Conservation (phyloP, 2,888 invertebrate genomes). For the Limnephilus auricula region DNA sequence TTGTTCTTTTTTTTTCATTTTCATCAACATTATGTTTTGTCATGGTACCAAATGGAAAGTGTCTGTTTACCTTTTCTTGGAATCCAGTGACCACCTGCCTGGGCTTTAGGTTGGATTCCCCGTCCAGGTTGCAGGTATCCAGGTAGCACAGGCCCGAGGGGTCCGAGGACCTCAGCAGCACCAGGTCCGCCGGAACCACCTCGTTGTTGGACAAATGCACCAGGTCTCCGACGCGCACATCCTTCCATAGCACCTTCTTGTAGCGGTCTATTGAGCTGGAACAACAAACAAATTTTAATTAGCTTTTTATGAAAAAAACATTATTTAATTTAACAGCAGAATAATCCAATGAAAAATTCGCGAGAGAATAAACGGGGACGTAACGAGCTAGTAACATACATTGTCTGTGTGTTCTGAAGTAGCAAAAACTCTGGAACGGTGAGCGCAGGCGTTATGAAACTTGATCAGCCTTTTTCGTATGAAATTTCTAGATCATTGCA, state of each 20-base stretch:
- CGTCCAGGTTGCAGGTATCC: constrained; percentile 97
- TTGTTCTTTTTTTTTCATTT: no score
- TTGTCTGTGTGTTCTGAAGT: no score
- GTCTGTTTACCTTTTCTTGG: constrained; percentile 80
- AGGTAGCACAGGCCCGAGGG: constrained; percentile 93
- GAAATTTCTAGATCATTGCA: no score
- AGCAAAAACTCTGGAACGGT: no score
- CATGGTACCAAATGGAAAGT: neutral
- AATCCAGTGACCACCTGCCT: constrained; percentile 90
- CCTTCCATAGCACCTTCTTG: constrained; percentile 91
- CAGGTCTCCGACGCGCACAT: constrained; percentile 94
- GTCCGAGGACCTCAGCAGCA: constrained; percentile 92
- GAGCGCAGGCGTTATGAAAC: no score
- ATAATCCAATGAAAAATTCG: no score
- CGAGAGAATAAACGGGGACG: no score
- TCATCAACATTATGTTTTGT: no score
- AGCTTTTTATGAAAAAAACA: neutral
- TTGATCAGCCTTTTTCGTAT: no score
- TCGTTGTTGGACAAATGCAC: constrained; percentile 98
- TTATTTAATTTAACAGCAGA: no score
- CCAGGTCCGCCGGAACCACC: constrained; percentile 96
- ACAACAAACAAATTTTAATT: neutral
- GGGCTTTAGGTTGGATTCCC: constrained; percentile 97
- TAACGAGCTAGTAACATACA: no score
- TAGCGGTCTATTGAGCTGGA: constrained; percentile 89